These are phyloP conservation scores for Engraulis encrasicolus DNA, from an alignment of 2,113 vertebrate species.

Conservation along the genomic window DNA sequence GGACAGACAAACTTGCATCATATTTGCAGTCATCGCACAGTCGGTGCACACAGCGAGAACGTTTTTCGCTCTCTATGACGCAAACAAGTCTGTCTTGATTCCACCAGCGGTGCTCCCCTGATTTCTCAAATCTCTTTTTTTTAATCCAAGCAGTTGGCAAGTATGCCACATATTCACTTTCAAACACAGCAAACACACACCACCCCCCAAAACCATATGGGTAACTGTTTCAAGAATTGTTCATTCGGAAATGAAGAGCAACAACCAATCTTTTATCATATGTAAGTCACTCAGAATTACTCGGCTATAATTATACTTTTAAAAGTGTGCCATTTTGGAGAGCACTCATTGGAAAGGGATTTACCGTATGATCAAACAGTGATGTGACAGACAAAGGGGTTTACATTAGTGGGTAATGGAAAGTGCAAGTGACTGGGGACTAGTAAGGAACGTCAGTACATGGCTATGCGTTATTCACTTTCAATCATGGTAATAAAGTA, in stretches of 20 bases:
- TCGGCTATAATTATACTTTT: background rate
- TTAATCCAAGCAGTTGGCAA: background rate
- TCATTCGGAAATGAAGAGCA: background rate
- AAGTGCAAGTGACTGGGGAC: background rate
- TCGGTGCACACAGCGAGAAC: background rate
- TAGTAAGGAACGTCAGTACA: background rate
- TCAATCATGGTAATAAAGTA: background rate
- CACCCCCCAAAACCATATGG: background rate
- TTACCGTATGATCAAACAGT: background rate
- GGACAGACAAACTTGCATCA: conserved; percentile 8
- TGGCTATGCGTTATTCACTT: background rate
- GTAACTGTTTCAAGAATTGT: background rate
- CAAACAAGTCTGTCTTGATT: background rate
- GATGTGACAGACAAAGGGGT: background rate
- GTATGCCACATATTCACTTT: background rate
- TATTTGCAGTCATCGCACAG: background rate
- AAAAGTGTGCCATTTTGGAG: background rate
- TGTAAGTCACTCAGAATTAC: background rate
- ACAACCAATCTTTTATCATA: background rate
- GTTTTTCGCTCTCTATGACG: background rate
- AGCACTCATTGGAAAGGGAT: background rate
- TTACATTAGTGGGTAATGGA: background rate
- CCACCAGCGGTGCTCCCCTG: background rate
- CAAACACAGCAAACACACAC: background rate
- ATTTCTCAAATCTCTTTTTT: background rate